phyloP scores from a whole-genome alignment of 2,888 invertebrate genomes.

The Cephus rjabovi region DNA sequence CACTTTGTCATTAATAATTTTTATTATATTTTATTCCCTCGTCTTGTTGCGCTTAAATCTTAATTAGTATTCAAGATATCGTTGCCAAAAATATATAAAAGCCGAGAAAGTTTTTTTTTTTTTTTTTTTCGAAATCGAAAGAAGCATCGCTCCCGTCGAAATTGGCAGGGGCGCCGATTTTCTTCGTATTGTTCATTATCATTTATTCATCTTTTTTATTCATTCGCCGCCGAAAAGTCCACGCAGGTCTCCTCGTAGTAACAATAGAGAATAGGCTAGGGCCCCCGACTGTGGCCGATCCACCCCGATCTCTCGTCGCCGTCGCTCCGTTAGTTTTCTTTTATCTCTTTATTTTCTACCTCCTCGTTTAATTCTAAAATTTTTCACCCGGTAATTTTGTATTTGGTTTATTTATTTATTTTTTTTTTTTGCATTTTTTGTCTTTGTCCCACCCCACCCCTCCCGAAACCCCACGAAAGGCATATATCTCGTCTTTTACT shows the following conservation, averaged over 20 bases:
- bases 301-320: neutral
- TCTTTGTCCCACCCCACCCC: neutral
- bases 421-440: neutral
- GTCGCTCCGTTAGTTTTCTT: conserved; percentile 21
- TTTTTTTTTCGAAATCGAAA: conserved; percentile 43
- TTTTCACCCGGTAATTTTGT: conserved; percentile 10
- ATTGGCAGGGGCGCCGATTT: conserved; percentile 21
- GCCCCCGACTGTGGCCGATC: neutral
- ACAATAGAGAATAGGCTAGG: neutral
- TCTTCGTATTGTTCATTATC: neutral
- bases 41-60: conserved; percentile 60
- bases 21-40: conserved; percentile 34
- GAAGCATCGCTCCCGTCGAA: conserved; percentile 35
- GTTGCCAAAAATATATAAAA: conserved; percentile 67
- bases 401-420: neutral
- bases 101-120: conserved; percentile 56
- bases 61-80: conserved; percentile 65
- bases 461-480: neutral
- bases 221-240: neutral
- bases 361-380: conserved; percentile 8
- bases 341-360: conserved; percentile 6
- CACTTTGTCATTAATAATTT: conserved; percentile 30
- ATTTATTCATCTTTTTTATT: conserved; percentile 3
- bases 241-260: neutral
- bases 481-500: neutral